Percentiles rank a stretch among this genome's conserved stretches.
phyloP scores from a whole-genome alignment of 2,888 invertebrate genomes.

The Eilema depressum region DNA sequence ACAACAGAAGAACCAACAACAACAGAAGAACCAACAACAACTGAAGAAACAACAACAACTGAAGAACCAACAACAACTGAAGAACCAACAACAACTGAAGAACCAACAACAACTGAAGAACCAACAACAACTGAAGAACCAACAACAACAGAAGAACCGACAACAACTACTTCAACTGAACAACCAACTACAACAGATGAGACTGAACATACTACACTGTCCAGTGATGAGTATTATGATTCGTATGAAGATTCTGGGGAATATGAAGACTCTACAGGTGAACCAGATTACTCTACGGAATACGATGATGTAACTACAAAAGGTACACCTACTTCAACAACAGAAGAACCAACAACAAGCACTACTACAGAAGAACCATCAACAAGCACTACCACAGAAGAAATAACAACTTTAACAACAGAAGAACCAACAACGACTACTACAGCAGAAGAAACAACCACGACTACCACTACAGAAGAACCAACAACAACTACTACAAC shows the following conservation, averaged over 20 bases:
- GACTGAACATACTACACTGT: background rate
- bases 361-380: background rate
- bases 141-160: background rate
- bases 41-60: no score
- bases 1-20: slow-evolving; percentile 8
- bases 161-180: background rate
- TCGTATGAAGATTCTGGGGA: background rate
- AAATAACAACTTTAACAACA: background rate
- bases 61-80: background rate
- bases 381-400: background rate
- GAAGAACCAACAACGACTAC: slow-evolving; percentile 16
- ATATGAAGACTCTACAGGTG: background rate
- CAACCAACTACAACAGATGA: no score
- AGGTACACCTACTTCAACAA: background rate
- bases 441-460: slow-evolving; percentile 8
- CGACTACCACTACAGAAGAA: background rate
- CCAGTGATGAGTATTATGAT: no score
- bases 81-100: slow-evolving; percentile 7
- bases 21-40: no score
- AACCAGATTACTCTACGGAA: background rate
- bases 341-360: background rate
- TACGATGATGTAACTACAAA: background rate
- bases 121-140: background rate
- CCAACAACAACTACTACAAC: background rate
- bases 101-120: background rate